Percentiles rank a stretch among this genome's conserved stretches.
phyloP scores from a whole-genome alignment of 2,888 invertebrate species.

The Patella ulyssiponensis region DNA sequence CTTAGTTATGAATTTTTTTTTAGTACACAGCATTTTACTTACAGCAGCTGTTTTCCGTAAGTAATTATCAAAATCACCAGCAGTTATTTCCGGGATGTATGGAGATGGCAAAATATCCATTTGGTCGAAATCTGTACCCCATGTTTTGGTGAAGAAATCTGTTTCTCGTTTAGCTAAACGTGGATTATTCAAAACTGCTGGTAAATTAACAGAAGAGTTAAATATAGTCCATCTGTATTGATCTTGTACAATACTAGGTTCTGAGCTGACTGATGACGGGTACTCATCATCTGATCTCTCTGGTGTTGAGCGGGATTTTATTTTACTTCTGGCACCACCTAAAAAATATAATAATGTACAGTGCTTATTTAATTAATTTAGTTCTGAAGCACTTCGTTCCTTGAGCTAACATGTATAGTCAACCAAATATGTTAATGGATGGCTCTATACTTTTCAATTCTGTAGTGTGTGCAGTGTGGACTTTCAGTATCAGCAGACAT shows the following conservation, averaged over 20 bases:
- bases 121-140: constrained; percentile 96
- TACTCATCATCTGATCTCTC: background rate
- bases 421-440: too few relatives aligned
- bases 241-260: constrained; percentile 68
- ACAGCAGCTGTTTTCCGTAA: constrained; percentile 79
- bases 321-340: constrained; percentile 16
- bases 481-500: too few relatives aligned
- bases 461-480: too few relatives aligned
- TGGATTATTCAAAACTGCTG: constrained; percentile 96
- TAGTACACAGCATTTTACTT: constrained; percentile 38
- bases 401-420: too few relatives aligned
- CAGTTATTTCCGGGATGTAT: constrained; percentile 86
- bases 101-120: constrained; percentile 83
- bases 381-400: background rate
- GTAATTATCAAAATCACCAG: constrained; percentile 89
- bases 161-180: constrained; percentile 80
- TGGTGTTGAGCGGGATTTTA: background rate
- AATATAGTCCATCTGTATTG: constrained; percentile 83
- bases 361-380: background rate
- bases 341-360: background rate
- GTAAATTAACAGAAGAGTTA: constrained; percentile 93
- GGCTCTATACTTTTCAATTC: too few relatives aligned
- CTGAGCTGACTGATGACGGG: constrained; percentile 29
- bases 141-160: constrained; percentile 95
- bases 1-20: too few relatives aligned